Conservation (phyloP, 2,797 vertebrate species). For the Ctenopoma multispine region DNA sequence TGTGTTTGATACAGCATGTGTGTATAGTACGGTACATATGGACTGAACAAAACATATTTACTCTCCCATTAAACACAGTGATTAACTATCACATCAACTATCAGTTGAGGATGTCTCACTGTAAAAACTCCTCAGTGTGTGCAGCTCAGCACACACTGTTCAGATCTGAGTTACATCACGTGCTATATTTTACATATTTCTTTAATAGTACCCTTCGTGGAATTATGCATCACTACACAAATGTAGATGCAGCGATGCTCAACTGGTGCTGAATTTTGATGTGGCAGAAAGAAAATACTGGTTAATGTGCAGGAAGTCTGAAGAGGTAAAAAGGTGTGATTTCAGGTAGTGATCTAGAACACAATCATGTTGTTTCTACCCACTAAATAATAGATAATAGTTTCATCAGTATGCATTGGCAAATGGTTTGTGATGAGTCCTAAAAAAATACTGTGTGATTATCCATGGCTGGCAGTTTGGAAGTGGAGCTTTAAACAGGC, state of each 20-base stretch:
- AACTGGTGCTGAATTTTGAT: conserved; percentile 5
- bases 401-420: conserved; percentile 56
- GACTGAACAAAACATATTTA: no score
- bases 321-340: conserved; percentile 34
- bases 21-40: no score
- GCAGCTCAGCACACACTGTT: background rate
- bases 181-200: background rate
- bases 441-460: conserved; percentile 33
- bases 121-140: no score
- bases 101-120: no score
- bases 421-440: conserved; percentile 49
- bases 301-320: conserved; percentile 23
- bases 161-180: background rate
- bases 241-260: conserved; percentile 28
- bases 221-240: conserved; percentile 41
- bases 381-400: conserved; percentile 11
- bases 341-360: conserved; percentile 29
- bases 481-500: conserved; percentile 46
- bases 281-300: conserved; percentile 17
- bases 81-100: no score
- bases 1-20: no score
- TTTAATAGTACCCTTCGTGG: conserved; percentile 22
- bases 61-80: no score
- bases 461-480: conserved; percentile 29
- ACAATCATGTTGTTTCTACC: conserved; percentile 32